A percentile compares a stretch with the other conserved stretches of the same genome.
These are phyloP conservation scores for Dasypus novemcinctus DNA, from an alignment of 2,113 vertebrate genomes.

Conservation along the genomic window DNA sequence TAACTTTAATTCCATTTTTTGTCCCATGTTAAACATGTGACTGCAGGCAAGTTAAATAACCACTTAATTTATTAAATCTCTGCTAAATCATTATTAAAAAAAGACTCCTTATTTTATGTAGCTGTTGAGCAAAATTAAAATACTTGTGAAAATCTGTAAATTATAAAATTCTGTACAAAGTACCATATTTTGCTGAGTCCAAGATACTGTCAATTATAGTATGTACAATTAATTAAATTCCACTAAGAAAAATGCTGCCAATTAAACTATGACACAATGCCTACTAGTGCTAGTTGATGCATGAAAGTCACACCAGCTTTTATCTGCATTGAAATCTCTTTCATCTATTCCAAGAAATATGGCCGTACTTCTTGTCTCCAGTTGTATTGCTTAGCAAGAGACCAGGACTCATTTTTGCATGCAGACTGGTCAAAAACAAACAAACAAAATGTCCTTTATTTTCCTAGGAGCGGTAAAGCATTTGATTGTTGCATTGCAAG, in stretches of 20 bases:
- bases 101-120: neutral
- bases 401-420: neutral
- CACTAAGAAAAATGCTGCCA: neutral
- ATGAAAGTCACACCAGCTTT: neutral
- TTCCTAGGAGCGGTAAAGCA: constrained; percentile 6
- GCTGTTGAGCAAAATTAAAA: constrained; percentile 1
- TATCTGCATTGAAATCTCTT: neutral
- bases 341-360: neutral
- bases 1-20: neutral
- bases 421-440: neutral
- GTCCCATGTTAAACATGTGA: neutral
- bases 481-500: neutral
- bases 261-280: neutral
- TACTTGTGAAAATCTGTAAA: constrained; percentile 37
- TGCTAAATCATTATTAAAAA: neutral
- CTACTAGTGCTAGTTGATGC: neutral
- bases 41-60: neutral
- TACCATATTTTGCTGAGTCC: neutral
- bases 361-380: neutral
- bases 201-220: neutral
- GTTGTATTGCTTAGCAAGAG: neutral
- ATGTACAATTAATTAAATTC: neutral
- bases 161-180: neutral
- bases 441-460: neutral
- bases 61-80: neutral